Evolutionary conservation across 1,140 invertebrate genomes (phyloP), one percentile per base, ranked within the genome.

Genomic region (Neomicropteryx cornuta): DNA sequence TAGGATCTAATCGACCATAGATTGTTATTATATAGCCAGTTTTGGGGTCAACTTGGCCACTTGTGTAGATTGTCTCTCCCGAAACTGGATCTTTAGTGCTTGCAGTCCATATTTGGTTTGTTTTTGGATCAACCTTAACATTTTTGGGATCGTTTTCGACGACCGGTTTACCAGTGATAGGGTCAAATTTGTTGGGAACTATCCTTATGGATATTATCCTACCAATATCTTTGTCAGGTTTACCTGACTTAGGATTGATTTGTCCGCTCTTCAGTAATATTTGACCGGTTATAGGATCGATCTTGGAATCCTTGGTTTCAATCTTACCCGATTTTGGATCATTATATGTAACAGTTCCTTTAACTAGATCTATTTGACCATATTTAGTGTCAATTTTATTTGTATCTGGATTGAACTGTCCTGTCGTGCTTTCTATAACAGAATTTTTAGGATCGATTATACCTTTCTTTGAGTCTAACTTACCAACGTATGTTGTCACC

Each of bases 341-440:
- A 20, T 63, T 72, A 43, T 70, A 77, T 5, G 73, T 78, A 20
- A 76, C 71, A 6, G 71, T 78, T 31, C 76, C 73, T 50, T 75
- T 71, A 1, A 79, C 60, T 10, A 77, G 65, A 57, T 79, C 74
- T 37, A 76, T 76, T 50, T 79, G 72, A 3, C 76, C 77, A 46
- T 77, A 79, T 51, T 80, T 80, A 0, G 76, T 79, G 43, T 77
- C 75, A 18, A 80, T 72, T 46, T 72, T 77, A 43, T 75, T 74
- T n/a, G 67, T 74, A 44, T 74, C 72, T 1, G 74, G 73, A 53
- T 80, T 75, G 11, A 76, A 70, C 45, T 78, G 70, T 17, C 75
- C 77, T 1, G 64, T 71, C 0, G 72, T 73, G 38, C 70, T 71
- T 54, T 79, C 76, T n/a, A 74, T 63, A 18, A 66, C 56, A 2